Conservation (phyloP, 2,888 invertebrate genomes). For the Therioaphis trifolii region DNA sequence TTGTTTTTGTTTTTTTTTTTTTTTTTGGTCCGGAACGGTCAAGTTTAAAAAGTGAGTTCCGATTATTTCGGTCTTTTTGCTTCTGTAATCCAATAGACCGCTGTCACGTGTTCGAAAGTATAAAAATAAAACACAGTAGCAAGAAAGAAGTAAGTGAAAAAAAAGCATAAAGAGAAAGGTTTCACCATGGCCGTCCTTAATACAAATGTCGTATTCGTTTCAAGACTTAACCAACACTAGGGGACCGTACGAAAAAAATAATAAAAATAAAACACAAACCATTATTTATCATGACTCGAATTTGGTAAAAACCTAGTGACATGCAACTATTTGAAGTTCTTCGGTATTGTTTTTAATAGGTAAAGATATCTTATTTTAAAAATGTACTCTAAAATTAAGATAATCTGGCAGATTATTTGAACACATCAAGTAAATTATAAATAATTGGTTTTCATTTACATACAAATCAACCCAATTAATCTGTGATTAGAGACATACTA, state of each 20-base stretch:
- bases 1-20: neutral
- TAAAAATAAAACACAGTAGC: conserved; percentile 10
- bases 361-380: too few species aligned
- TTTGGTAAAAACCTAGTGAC: neutral
- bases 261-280: neutral
- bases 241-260: too few species aligned
- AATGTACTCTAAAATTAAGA: too few species aligned
- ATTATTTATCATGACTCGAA: neutral
- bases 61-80: conserved; percentile 18
- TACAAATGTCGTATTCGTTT: conserved; percentile 26
- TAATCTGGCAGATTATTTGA: too few species aligned
- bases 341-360: too few species aligned
- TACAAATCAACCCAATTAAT: too few species aligned
- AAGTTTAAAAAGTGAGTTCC: conserved; percentile 19
- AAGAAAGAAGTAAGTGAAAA: neutral
- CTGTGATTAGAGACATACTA: too few species aligned
- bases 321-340: neutral
- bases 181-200: conserved; percentile 28
- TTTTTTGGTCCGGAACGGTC: neutral
- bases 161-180: conserved; percentile 15
- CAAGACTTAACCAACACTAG: neutral
- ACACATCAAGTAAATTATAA: too few species aligned
- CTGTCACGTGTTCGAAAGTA: conserved; percentile 33
- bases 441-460: too few species aligned
- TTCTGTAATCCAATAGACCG: neutral